These are phyloP conservation scores for Argyrosomus japonicus DNA, from an alignment of 2,113 vertebrate genomes.

Conservation along the genomic window DNA sequence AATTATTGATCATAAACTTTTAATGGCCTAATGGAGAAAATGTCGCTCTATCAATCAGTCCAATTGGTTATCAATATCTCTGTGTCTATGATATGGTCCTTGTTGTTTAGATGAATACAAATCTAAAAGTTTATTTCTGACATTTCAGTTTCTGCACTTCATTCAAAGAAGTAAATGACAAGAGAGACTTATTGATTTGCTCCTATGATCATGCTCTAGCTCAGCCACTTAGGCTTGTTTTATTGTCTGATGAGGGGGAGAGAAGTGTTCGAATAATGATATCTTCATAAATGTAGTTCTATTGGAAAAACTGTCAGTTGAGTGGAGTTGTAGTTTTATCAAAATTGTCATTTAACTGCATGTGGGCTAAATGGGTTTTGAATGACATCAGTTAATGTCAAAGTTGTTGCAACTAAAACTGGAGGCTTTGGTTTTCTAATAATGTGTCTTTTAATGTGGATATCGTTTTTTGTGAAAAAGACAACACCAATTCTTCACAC, in stretches of 20 bases:
- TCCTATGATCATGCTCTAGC: not conserved
- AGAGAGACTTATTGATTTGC: constrained; percentile 20
- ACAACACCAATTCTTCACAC: not conserved
- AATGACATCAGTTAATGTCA: not conserved
- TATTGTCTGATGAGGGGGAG: not conserved
- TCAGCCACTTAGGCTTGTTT: not conserved
- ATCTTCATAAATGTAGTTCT: not conserved
- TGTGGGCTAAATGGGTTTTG: not conserved
- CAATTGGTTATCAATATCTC: constrained; percentile 15
- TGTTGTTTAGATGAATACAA: constrained; percentile 11
- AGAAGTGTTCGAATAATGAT: not conserved
- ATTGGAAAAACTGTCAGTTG: not conserved
- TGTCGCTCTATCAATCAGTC: constrained; percentile 23
- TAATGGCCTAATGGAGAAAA: constrained; percentile 40
- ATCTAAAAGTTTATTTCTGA: constrained; percentile 11
- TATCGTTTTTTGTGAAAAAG: not conserved
- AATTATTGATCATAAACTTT: constrained; percentile 61
- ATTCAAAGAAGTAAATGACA: not conserved
- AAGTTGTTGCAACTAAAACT: not conserved
- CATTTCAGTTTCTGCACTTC: constrained; percentile 21
- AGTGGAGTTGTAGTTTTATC: not conserved
- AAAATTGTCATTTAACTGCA: not conserved
- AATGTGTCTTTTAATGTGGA: not conserved
- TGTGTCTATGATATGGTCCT: not conserved
- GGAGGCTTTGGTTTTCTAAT: no score